These are phyloP conservation scores for Keiferia lycopersicella DNA, from an alignment of 2,888 invertebrate genomes.

Conservation along the genomic window DNA sequence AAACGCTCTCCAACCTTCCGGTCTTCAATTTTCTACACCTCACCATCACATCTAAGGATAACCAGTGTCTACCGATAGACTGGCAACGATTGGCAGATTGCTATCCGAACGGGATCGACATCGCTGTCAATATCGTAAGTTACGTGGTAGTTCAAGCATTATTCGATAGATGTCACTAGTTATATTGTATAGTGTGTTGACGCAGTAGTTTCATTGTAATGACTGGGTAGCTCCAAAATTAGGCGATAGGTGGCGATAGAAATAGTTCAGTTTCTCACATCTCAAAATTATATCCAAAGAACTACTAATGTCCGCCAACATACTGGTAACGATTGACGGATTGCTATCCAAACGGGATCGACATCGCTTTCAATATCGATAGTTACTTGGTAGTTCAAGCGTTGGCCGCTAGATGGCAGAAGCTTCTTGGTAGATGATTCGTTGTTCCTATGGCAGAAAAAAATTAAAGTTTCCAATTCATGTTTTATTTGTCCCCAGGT, in stretches of 20 bases:
- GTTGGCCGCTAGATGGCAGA: neutral
- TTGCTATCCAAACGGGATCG: too few relatives aligned
- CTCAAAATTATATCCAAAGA: too few relatives aligned
- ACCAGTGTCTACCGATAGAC: conserved; percentile 41
- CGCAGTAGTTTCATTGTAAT: too few relatives aligned
- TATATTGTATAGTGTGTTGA: neutral
- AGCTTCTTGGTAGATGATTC: too few relatives aligned
- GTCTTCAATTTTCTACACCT: conserved; percentile 51
- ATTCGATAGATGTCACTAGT: neutral
- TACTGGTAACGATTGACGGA: too few relatives aligned
- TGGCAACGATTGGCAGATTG: conserved; percentile 48
- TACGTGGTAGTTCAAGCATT: neutral
- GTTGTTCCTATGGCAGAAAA: too few relatives aligned
- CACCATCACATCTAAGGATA: conserved; percentile 42
- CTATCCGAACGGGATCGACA: conserved; percentile 44
- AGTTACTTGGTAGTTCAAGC: neutral
- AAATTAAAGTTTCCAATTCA: too few relatives aligned
- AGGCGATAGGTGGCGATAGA: neutral
- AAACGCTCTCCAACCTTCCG: conserved; percentile 50
- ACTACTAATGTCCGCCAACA: too few relatives aligned
- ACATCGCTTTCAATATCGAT: neutral
- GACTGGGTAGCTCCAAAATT: neutral
- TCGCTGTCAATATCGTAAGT: conserved; percentile 65
- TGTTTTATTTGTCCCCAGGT: too few relatives aligned
- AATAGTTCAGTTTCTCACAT: neutral